Conservation (phyloP, 2,113 vertebrate species). For the Oophaga pumilio region DNA sequence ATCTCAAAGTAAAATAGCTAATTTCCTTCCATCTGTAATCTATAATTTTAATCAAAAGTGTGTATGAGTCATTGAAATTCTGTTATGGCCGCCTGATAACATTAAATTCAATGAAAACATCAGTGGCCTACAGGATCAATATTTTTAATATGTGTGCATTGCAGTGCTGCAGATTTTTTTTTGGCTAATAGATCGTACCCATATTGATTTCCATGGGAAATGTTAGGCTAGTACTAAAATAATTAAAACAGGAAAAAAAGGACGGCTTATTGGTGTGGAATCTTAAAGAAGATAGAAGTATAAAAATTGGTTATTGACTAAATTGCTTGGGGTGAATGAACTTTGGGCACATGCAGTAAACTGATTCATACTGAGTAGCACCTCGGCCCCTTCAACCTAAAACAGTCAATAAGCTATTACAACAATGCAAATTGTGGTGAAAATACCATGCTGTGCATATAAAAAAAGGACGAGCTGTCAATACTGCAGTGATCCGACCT, state of each 20-base stretch:
- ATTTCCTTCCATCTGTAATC: conserved; percentile 73
- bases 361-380: conserved; percentile 85
- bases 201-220: conserved; percentile 95
- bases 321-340: conserved; percentile 88
- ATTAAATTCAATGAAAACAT: conserved; percentile 81
- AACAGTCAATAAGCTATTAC: conserved; percentile 97
- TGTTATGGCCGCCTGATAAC: conserved; percentile 83
- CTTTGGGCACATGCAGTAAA: conserved; percentile 92
- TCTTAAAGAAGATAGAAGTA: conserved; percentile 85
- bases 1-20: conserved; percentile 76
- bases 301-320: conserved; percentile 98
- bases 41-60: conserved; percentile 87
- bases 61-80: conserved; percentile 81
- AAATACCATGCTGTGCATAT: conserved; percentile 82
- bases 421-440: conserved; percentile 94
- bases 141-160: conserved; percentile 85
- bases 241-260: conserved; percentile 73
- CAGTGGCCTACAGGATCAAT: conserved; percentile 80
- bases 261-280: conserved; percentile 79
- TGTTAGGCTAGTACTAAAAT: conserved; percentile 90
- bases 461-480: conserved; percentile 71
- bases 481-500: conserved; percentile 78
- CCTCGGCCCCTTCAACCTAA: conserved; percentile 87
- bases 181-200: conserved; percentile 89
- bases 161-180: conserved; percentile 82